These are phyloP conservation scores for Chaetura pelagica DNA, from an alignment of 2,113 vertebrate genomes.

Conservation along the genomic window DNA sequence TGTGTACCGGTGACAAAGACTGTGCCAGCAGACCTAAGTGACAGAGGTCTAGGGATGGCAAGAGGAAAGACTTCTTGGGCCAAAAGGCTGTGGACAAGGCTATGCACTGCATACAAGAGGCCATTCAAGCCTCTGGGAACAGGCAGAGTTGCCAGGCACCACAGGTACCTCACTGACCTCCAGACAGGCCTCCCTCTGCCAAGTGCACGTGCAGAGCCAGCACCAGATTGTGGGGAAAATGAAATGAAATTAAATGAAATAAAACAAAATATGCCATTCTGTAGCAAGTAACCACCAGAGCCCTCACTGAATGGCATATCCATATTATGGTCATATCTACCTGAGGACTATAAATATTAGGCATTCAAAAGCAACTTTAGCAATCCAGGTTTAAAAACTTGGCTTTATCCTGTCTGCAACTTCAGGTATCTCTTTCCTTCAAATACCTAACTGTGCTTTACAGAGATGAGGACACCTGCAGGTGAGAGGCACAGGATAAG, in stretches of 20 bases:
- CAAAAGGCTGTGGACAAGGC: neutral
- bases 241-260: neutral
- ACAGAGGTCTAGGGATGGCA: neutral
- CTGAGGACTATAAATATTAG: neutral
- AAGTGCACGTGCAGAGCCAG: neutral
- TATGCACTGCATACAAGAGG: neutral
- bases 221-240: rapidly evolving
- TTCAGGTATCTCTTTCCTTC: neutral
- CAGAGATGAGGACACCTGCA: neutral
- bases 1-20: neutral
- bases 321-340: neutral
- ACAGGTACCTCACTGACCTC: neutral
- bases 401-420: neutral
- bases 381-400: neutral
- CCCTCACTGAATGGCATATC: neutral
- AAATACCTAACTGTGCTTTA: neutral
- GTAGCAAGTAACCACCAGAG: neutral
- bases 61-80: neutral
- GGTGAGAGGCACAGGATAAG: neutral
- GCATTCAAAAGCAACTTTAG: neutral
- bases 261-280: neutral
- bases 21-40: neutral
- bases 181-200: neutral
- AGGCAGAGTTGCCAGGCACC: neutral
- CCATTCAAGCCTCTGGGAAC: neutral